Evolutionary conservation across 64 coral and sea anemone genomes (phyloP).

Genomic region (Montipora sp.): DNA sequence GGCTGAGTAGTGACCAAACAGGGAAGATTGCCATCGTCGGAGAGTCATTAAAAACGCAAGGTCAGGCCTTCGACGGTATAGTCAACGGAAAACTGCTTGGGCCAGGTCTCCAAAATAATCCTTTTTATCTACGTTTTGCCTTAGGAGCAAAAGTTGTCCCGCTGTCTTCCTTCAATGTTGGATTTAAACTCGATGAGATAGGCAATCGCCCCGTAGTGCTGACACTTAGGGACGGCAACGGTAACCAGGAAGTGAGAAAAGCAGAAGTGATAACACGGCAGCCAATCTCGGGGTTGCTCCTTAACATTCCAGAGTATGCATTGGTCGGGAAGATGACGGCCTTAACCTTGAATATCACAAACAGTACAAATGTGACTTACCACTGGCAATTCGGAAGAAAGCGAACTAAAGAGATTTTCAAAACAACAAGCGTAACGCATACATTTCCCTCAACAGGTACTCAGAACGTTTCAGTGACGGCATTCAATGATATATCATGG

Average conservation of each 20-base stretch:
- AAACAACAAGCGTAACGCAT: constrained; percentile 1
- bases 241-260: background rate
- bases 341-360: constrained; percentile 33
- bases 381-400: constrained; percentile 50
- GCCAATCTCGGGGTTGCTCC: constrained; percentile 21
- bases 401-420: background rate
- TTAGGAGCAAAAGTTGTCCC: constrained; percentile 1
- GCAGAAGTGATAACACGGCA: background rate
- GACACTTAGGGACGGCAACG: background rate
- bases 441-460: background rate
- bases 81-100: constrained; percentile 12
- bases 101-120: background rate
- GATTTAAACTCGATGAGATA: constrained; percentile 11
- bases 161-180: background rate
- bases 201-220: background rate
- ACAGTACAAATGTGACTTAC: constrained; percentile 58
- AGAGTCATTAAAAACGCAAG: background rate
- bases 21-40: constrained; percentile 45
- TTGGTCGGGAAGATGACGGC: background rate
- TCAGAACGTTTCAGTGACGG: background rate
- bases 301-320: constrained; percentile 34
- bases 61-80: background rate
- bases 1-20: constrained; percentile 11
- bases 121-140: background rate
- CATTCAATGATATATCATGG: constrained; percentile 2